phyloP scores from a whole-genome alignment of 1,140 invertebrate species.

The Archivesica marissinica region DNA sequence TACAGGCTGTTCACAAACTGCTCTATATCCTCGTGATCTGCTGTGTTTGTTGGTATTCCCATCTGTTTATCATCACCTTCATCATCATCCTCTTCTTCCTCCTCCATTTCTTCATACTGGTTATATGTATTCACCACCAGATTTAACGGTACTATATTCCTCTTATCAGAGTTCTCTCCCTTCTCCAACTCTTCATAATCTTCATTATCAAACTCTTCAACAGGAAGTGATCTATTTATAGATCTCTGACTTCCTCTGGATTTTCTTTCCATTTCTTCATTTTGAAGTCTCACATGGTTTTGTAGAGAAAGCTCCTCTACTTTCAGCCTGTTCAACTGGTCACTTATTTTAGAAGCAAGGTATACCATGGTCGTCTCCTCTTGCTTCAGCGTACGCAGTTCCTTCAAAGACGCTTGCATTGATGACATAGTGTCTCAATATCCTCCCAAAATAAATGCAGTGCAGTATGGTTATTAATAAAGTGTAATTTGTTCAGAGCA shows the following conservation, averaged over 20 bases:
- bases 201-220: constrained; percentile 8
- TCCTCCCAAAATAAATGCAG: not conserved
- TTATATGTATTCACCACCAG: constrained; percentile 5
- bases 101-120: not conserved
- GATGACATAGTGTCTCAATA: constrained; percentile 10
- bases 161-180: constrained; percentile 18
- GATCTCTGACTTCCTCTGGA: constrained; percentile 28
- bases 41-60: not conserved
- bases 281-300: constrained; percentile 50
- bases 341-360: constrained; percentile 58
- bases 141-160: constrained; percentile 23
- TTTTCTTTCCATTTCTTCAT: constrained; percentile 40
- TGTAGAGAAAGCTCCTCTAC: constrained; percentile 53
- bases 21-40: constrained; percentile 37
- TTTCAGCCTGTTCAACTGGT: constrained; percentile 61
- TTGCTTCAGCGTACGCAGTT: constrained; percentile 52
- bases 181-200: not conserved
- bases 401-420: constrained; percentile 49
- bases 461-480: too few species aligned
- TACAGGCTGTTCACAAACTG: constrained; percentile 36
- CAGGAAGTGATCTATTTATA: constrained; percentile 39
- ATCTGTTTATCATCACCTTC: constrained; percentile 25
- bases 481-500: too few species aligned
- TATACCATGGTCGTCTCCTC: constrained; percentile 43
- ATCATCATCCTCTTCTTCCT: constrained; percentile 29